Evolutionary conservation across 2,888 invertebrate genomes (phyloP), one percentile per base, ranked within the genome.

Genomic region (Monochamus alternatus): DNA sequence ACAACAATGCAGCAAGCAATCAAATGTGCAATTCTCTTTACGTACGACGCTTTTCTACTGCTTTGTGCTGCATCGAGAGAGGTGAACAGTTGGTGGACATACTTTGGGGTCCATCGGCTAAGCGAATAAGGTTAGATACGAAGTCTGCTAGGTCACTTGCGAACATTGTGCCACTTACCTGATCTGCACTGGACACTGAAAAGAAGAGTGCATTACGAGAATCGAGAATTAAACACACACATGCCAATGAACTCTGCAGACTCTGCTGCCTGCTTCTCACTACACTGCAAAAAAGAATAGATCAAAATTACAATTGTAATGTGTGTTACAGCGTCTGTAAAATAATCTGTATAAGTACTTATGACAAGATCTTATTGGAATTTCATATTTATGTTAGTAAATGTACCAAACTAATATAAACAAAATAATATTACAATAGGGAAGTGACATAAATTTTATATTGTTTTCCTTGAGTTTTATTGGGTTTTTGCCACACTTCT

Each of bases 141-240:
- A 84, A 84, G 85, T 83, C 83, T 85, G 85, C 80, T 84, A 82
- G 88, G 87, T 88, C 85, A 87, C 80, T 82, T 75, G 84, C 84
- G 88, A 85, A 80, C 88, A 81, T 86, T 84, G 88, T 87, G 83
- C 88, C 84, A 88, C 87, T 88, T 88, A 88, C 88, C 88, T 87
- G 83, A 85, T 87, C 86, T 85, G 85, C 85, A 82, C 78, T 82
- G 83, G 81, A 81, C 83, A 83, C 86, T 87, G 87, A 88, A 88
- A 88, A 88, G 88, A 88, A 88, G 88, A 88, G 87, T 88, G 86
- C 85, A 85, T 85, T 86, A 85, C 76, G 83, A 84, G 84, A 87
- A 85, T 85, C 74, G 76, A 75, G 64, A 74, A 70, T 58, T 52
- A 78, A 74, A 78, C 59, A 60, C 74, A 75, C 51, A 52, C 68